Evolutionary conservation across 1,140 invertebrate genomes (phyloP).

Genomic region (Piezodorus guildinii): DNA sequence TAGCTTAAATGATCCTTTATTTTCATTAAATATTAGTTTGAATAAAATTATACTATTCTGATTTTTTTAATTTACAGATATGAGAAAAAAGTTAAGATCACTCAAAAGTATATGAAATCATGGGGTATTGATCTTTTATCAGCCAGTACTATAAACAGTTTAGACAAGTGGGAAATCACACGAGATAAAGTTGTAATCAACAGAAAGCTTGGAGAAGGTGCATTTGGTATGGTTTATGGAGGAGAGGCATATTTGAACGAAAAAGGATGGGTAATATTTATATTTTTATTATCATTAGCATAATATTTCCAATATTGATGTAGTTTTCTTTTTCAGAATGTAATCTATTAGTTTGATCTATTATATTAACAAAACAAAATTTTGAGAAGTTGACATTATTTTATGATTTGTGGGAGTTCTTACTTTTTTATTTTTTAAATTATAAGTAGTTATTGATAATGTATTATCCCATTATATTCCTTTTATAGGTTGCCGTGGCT

Average conservation of each 20-base stretch:
- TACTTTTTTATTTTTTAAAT: no score
- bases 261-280: constrained; percentile 48
- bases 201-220: constrained; percentile 74
- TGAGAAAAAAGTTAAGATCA: constrained; percentile 53
- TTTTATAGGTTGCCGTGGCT: constrained; percentile 54
- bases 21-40: no score
- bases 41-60: no score
- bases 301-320: no score
- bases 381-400: no score
- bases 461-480: no score
- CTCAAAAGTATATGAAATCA: constrained; percentile 59
- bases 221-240: constrained; percentile 78
- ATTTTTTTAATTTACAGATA: constrained; percentile 39
- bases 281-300: neutral
- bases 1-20: neutral
- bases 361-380: no score
- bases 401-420: no score
- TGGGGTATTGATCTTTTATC: constrained; percentile 51
- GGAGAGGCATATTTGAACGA: constrained; percentile 61
- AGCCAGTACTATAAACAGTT: constrained; percentile 34
- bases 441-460: no score
- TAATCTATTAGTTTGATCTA: no score
- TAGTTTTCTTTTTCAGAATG: no score
- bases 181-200: constrained; percentile 80
- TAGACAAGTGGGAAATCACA: constrained; percentile 80